phyloP scores from a whole-genome alignment of 1,140 invertebrate genomes.

The Amyelois transitella region DNA sequence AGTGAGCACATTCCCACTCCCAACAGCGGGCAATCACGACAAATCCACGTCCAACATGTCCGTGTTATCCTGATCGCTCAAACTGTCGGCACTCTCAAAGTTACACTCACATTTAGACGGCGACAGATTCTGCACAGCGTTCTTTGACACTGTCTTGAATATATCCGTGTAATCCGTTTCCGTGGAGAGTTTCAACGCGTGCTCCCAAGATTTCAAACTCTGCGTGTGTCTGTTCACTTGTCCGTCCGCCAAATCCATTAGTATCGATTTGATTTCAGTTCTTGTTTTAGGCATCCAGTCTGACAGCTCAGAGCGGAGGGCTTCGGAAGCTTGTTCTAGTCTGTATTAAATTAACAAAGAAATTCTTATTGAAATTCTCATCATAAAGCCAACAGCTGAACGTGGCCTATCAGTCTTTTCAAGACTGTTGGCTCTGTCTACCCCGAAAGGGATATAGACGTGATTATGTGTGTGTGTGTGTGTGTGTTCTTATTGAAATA shows the following conservation, averaged over 20 bases:
- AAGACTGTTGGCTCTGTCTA: too few relatives aligned
- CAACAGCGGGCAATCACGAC: neutral
- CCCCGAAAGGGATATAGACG: too few relatives aligned
- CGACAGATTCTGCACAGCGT: slow-evolving; percentile 49
- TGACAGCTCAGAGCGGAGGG: slow-evolving; percentile 45
- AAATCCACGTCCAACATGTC: slow-evolving; percentile 1
- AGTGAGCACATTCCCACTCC: too few relatives aligned
- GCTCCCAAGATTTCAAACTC: slow-evolving; percentile 46
- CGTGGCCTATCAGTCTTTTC: too few relatives aligned
- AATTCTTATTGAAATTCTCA: slow-evolving; percentile 4
- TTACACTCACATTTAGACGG: slow-evolving; percentile 43
- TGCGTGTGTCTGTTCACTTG: slow-evolving; percentile 42
- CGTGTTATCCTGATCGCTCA: slow-evolving; percentile 12
- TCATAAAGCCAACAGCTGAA: too few relatives aligned
- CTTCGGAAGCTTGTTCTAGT: slow-evolving; percentile 57
- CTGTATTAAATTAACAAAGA: slow-evolving; percentile 29
- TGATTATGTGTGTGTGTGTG: too few relatives aligned
- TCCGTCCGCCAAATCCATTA: slow-evolving; percentile 46
- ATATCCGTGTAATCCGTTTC: slow-evolving; percentile 38
- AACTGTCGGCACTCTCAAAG: slow-evolving; percentile 29
- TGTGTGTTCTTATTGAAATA: neutral
- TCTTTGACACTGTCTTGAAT: slow-evolving; percentile 61
- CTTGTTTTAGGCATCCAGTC: slow-evolving; percentile 59
- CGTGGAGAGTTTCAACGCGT: slow-evolving; percentile 41
- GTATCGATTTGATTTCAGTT: slow-evolving; percentile 39